Conservation (phyloP, 2,888 invertebrate species). For the Scaptomyza cyrtandrae region DNA sequence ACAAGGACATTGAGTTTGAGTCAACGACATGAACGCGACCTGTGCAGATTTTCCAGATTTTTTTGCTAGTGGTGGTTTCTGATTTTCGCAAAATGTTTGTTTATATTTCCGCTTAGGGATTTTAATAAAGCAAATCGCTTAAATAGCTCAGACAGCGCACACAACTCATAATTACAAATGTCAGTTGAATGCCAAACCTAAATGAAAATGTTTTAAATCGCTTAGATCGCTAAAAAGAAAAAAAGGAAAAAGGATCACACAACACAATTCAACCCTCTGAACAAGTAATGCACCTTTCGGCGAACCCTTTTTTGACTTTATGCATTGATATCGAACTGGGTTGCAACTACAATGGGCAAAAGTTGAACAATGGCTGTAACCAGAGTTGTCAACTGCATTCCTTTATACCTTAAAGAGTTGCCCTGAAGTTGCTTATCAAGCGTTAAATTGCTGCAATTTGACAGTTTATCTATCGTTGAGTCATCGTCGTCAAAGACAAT, state of each 20-base stretch:
- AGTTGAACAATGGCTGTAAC: conserved; percentile 27
- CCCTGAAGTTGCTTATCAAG: conserved; percentile 63
- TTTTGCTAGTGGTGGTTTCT: conserved; percentile 19
- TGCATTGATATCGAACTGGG: conserved; percentile 1
- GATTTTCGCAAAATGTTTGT: conserved; percentile 49
- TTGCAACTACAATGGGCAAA: conserved; percentile 9
- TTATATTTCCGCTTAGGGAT: conserved; percentile 49
- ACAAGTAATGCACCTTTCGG: conserved; percentile 7
- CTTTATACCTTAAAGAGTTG: neutral
- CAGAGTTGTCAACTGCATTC: conserved; percentile 38
- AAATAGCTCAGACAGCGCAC: conserved; percentile 60
- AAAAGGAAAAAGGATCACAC: neutral
- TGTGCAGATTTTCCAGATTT: conserved; percentile 34
- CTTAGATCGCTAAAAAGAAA: conserved; percentile 23
- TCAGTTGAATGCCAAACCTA: conserved; percentile 25
- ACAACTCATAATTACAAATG: conserved; percentile 69
- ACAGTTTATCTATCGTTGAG: conserved; percentile 79
- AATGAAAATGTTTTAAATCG: conserved; percentile 54
- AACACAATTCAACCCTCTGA: conserved; percentile 18
- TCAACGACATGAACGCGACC: conserved; percentile 49
- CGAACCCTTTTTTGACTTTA: conserved; percentile 52
- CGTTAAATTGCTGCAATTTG: conserved; percentile 82
- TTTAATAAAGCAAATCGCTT: conserved; percentile 75
- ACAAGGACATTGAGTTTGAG: conserved; percentile 29
- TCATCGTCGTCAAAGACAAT: conserved; percentile 51